Evolutionary conservation across 1,140 invertebrate genomes (phyloP), one percentile per base, ranked within the genome.

Genomic region (Apolygus lucorum): DNA sequence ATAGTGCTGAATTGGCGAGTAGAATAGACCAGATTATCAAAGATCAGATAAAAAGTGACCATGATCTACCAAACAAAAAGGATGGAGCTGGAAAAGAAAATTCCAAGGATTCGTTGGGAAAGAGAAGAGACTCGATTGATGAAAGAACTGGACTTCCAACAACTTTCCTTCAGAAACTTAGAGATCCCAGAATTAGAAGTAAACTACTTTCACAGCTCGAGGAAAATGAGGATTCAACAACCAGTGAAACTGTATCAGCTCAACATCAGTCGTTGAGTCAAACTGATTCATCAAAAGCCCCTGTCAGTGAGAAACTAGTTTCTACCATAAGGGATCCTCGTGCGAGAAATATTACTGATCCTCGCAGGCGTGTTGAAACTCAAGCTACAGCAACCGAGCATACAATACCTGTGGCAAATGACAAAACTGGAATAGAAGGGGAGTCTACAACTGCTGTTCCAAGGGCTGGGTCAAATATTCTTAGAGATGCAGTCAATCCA

Each of bases 81-180:
- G 34, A 42, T 42, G 34, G 17, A 42, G 34, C 34, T 42, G 4
- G 4, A 42, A 42, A 42, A 42, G 34, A 42, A 4, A 42, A 42
- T 8, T 8, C 4, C 17, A 42, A 42, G 17, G 34, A 42, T 42
- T 42, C 17, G 4, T 17, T 42, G 4, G 4, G 4, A 42, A 42
- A 59, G 22, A 59, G 54, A 21, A 59, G 54, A 59, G 54, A 59
- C 22, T 59, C 54, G 4, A 59, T 59, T 59, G 54, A 59, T 59
- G 54, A 59, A 22, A 59, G 22, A 22, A 59, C 54, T 14, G 54
- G 54, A 24, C 54, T 59, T 59, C 54, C 54, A 11, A 59, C 54
- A 11, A 14, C 54, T 17, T 24, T 59, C 11, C 8, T 59, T 24
- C 54, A 59, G 54, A 59, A 21, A 24, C 54, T 59, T 4, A 13